Conservation (phyloP, 2,888 invertebrate species). For the Aphrophora alni region DNA sequence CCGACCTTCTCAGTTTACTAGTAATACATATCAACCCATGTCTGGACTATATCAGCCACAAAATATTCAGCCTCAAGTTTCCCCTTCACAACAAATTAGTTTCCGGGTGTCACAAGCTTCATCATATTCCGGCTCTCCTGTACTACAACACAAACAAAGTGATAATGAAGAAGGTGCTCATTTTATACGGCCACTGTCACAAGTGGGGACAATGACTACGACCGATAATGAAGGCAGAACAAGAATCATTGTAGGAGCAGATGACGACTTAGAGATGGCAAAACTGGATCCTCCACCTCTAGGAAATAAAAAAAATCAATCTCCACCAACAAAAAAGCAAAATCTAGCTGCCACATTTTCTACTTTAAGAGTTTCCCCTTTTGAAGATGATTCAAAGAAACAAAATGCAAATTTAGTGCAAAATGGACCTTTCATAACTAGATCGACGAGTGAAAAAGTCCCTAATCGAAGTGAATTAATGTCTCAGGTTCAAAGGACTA, state of each 20-base stretch:
- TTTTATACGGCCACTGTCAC: conserved; percentile 73
- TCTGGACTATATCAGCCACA: conserved; percentile 46
- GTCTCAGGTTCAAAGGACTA: conserved; percentile 79
- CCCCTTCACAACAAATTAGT: conserved; percentile 55
- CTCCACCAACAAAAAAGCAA: conserved; percentile 42
- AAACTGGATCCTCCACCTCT: conserved; percentile 47
- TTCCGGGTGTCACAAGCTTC: conserved; percentile 69
- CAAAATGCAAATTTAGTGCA: conserved; percentile 50
- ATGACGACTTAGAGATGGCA: conserved; percentile 54
- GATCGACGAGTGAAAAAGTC: conserved; percentile 85
- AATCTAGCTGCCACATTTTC: conserved; percentile 57
- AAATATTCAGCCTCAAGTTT: conserved; percentile 55
- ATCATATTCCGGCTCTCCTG: conserved; percentile 56
- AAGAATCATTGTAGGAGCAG: conserved; percentile 67
- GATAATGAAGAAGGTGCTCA: conserved; percentile 46
- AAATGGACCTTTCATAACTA: conserved; percentile 71
- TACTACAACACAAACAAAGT: conserved; percentile 49
- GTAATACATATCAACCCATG: conserved; percentile 34
- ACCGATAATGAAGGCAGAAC: conserved; percentile 67
- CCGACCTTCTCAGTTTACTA: conserved; percentile 21
- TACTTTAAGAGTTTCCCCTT: conserved; percentile 65
- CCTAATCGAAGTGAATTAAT: conserved; percentile 85
- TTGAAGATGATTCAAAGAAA: conserved; percentile 55
- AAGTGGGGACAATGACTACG: conserved; percentile 67
- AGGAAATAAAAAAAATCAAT: conserved; percentile 38